Base-by-base conservation (phyloP, 2,888 invertebrate genomes). In the Dynastes maya region DNA sequence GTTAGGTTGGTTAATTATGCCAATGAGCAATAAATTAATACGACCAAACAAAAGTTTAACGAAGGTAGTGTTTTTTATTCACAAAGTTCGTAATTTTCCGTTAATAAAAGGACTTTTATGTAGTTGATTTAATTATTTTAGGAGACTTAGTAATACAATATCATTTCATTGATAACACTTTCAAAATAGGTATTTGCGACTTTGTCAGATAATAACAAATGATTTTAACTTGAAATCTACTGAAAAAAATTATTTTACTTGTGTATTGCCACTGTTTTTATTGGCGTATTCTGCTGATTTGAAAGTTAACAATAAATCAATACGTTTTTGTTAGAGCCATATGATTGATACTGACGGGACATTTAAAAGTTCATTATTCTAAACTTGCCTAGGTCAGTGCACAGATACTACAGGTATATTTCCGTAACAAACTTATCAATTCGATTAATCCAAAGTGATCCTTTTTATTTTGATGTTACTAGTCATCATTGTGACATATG, bases 361-460 rank as follows among this genome's bases (percentile, higher is more conserved):
- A 58, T 61, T 27, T 61, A 63, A 29, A 32, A 63, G 63, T 63
- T 63, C 63, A 32, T 29, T 32, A 63, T 63, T 63, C 63, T 29
- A 27, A 63, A 63, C 2, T 63, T 13, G 32, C 11, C 63, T 63
- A 63, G 63, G 63, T 63, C 63, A 63, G 63, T 32, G 2, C 9
- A 4, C 11, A 63, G 32, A 29, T 63, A 63, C 29, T 8, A 32
- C 3, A 29, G n/a, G 32, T 63, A 63, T 22, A 61, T 61, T 29
- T 29, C 27, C 27, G 61, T 61, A 61, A 61, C 16, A 16, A 58
- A 6, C 32, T 63, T 63, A 63, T 63, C 63, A 32, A 8, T 32
- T 29, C 27, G 11, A 32, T 63, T n/a, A 29, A 63, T n/a, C n/a
- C 9, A 63, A 32, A 2, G 32, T 63, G 11, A 63, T 63, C 32